Percentiles rank a stretch among this genome's conserved stretches.
These are phyloP conservation scores for Noturus placidus DNA, from an alignment of 2,113 vertebrate species.

Conservation along the genomic window DNA sequence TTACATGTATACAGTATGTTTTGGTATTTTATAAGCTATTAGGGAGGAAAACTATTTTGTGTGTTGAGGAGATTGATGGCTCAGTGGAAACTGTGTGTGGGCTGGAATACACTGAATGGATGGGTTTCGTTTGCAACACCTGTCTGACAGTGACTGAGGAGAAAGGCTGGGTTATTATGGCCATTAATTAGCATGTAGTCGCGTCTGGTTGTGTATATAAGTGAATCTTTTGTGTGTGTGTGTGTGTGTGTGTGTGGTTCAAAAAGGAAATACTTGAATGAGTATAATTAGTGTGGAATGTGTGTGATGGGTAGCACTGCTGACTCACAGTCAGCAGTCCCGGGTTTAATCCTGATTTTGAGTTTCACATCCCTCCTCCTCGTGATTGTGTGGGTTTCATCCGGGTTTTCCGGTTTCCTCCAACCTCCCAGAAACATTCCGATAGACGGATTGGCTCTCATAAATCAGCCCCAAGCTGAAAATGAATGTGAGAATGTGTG, in stretches of 20 bases:
- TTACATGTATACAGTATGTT: not conserved
- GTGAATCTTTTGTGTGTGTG: not conserved
- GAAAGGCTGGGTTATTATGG: not conserved
- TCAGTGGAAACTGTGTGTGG: not conserved
- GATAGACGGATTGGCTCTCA: not conserved
- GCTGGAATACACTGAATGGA: not conserved
- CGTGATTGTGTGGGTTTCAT: not conserved
- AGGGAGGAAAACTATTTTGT: not conserved
- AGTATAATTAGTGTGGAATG: not conserved
- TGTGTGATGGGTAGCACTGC: not conserved
- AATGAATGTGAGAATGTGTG: not conserved
- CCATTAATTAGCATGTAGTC: not conserved
- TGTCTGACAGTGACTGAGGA: not conserved
- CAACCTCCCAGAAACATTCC: not conserved
- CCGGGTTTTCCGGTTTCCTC: not conserved
- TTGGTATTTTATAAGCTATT: no score
- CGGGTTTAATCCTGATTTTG: not conserved
- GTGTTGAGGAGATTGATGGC: not conserved
- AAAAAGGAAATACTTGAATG: not conserved
- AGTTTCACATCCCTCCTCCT: not conserved
- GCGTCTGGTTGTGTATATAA: not conserved
- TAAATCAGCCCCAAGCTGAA: not conserved
- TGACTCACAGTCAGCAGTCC: not conserved
- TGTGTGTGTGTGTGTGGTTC: not conserved
- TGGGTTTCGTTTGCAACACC: not conserved